Conservation (phyloP, 92 coral and sea anemone genomes). For the Ricordea florida region DNA sequence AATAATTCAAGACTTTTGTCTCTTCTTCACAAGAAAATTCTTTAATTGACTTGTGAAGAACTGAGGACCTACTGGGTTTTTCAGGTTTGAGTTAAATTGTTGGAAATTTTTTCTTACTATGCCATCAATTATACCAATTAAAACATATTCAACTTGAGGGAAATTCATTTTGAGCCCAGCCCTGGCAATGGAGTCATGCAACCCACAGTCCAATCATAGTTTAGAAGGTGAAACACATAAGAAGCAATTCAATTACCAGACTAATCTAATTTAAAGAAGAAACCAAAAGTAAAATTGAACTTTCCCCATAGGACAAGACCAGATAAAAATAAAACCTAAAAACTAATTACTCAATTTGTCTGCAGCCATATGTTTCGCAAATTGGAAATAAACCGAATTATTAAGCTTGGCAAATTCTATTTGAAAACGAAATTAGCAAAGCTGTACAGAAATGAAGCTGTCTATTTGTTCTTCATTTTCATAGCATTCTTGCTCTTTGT, state of each 20-base stretch:
- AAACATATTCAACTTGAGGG: conserved; percentile 46
- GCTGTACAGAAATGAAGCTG: background rate
- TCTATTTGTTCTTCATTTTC: background rate
- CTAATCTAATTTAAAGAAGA: conserved; percentile 78
- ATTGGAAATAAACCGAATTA: conserved; percentile 29
- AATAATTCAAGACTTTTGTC: conserved; percentile 1
- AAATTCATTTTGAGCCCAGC: conserved; percentile 48
- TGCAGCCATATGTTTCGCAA: conserved; percentile 42
- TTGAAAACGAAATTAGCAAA: background rate
- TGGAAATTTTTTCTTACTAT: background rate
- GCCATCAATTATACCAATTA: conserved; percentile 53
- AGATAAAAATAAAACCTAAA: conserved; percentile 63
- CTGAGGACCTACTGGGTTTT: conserved; percentile 25
- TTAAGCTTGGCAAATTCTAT: conserved; percentile 4
- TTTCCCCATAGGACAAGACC: conserved; percentile 75
- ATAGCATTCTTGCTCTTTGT: background rate
- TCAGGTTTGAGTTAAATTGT: background rate
- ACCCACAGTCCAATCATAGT: conserved; percentile 13
- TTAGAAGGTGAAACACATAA: conserved; percentile 26
- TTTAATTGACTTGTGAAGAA: conserved; percentile 48
- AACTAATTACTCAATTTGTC: conserved; percentile 64
- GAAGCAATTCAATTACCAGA: conserved; percentile 77
- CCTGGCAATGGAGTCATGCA: conserved; percentile 40
- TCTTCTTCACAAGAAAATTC: conserved; percentile 25
- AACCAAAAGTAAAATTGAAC: conserved; percentile 76